Conservation (phyloP, 2,113 vertebrate species). For the Spheniscus mendiculus region DNA sequence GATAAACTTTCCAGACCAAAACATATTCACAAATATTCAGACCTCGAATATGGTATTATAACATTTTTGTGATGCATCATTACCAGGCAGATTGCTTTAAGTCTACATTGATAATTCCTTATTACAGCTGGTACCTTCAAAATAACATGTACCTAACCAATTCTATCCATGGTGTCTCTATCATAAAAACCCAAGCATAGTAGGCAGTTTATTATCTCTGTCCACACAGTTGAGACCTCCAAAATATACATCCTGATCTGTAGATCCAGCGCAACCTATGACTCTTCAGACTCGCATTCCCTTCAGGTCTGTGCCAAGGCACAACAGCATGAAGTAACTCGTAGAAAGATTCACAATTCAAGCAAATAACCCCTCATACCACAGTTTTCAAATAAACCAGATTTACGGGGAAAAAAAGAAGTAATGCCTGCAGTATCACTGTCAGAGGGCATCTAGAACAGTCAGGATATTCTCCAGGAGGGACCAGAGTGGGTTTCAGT, state of each 20-base stretch:
- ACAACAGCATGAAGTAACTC: neutral
- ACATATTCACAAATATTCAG: neutral
- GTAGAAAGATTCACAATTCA: neutral
- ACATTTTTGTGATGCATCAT: neutral
- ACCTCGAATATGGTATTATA: neutral
- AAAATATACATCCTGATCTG: neutral
- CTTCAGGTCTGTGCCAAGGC: neutral
- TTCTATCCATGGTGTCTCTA: neutral
- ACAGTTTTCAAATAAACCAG: neutral
- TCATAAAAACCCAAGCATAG: neutral
- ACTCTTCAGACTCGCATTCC: neutral
- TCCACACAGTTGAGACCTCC: neutral
- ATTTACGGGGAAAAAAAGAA: neutral
- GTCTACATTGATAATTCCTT: neutral
- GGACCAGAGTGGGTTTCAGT: neutral
- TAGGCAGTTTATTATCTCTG: neutral
- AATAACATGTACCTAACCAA: neutral
- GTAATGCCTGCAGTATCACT: neutral
- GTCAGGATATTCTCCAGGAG: neutral
- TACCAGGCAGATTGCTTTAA: neutral
- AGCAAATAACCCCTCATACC: neutral
- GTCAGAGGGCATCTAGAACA: neutral
- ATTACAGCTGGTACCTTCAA: neutral
- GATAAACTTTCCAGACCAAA: neutral
- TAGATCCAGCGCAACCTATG: neutral